Evolutionary conservation across 2,888 invertebrate species (phyloP).

Genomic region (Tetrapedia diversipes): DNA sequence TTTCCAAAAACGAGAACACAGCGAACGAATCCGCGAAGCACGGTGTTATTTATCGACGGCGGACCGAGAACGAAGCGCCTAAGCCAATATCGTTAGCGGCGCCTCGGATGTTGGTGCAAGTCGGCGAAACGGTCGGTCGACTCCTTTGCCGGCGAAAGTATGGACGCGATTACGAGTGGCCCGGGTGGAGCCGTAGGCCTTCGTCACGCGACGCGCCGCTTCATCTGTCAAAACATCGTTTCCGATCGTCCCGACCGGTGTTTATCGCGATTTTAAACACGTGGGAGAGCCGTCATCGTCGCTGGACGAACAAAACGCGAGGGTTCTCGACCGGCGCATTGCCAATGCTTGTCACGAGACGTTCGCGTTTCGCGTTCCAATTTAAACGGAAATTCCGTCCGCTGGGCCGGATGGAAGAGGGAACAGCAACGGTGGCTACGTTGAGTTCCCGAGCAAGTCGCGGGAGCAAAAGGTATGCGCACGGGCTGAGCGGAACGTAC

Average conservation of each 20-base stretch:
- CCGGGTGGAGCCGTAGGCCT: neutral
- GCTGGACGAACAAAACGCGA: neutral
- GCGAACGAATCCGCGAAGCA: neutral
- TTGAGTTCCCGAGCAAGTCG: conserved; percentile 32
- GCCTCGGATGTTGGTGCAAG: conserved; percentile 62
- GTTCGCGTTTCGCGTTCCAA: conserved; percentile 73
- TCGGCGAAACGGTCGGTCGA: neutral
- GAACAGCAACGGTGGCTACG: conserved; percentile 30
- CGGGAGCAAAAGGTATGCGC: conserved; percentile 60
- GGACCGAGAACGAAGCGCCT: conserved; percentile 73
- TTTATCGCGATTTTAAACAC: conserved; percentile 80
- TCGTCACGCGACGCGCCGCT: conserved; percentile 55
- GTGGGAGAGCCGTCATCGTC: conserved; percentile 57
- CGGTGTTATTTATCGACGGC: conserved; percentile 78
- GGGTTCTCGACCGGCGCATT: neutral
- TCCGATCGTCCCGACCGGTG: conserved; percentile 74
- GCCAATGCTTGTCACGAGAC: conserved; percentile 3
- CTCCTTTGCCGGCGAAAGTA: conserved; percentile 35
- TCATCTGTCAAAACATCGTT: conserved; percentile 81
- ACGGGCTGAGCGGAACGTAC: conserved; percentile 56
- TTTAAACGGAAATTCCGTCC: conserved; percentile 79
- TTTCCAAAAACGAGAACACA: neutral
- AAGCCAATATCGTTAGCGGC: conserved; percentile 77
- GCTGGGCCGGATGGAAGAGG: no score
- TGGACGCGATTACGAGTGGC: conserved; percentile 30